Evolutionary conservation across 2,797 vertebrate species (phyloP), one percentile per base, ranked within the genome.

Genomic region (Pagetopsis macropterus): DNA sequence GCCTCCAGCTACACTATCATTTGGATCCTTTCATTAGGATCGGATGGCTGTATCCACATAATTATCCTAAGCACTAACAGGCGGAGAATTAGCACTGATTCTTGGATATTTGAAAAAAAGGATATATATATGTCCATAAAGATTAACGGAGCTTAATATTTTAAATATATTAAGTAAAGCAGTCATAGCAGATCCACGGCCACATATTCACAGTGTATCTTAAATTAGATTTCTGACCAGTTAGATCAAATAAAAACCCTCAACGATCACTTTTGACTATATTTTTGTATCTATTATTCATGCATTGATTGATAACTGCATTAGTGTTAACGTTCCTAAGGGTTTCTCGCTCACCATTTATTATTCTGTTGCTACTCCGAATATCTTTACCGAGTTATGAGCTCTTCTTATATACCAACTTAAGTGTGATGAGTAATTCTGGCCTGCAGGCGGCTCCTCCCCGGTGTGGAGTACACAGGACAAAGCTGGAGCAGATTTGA

Each of bases 21-120:
- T 92, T 85, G 78, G 69, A 85, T 70, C 65, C 83, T 90, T 89
- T 91, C 90, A 92, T 93, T 92, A 91, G 84, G 81, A 56, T 27
- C 48, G 60, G 86, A 84, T 61, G 82, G 75, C 74, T 79, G 74
- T 80, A 82, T 78, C 59, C 52, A 85, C 86, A 84, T 76, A 78
- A 87, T 88, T 83, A 88, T 58, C 82, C 68, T 23, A 54, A 75
- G 63, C 72, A 88, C 60, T 58, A 17, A 37, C 50, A 76, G 19
- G 17, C 65, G 23, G 19, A 61, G 33, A 68, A 59, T 49, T 37
- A 51, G 70, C 51, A 48, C 31, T 33, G 61, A 64, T 71, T 82
- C 33, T 59, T 41, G 60, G 40, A 49, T 50, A 69, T 74, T 31
- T 48, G 40, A 63, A 46, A 60, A 55, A 27, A 3, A 27, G 27